Evolutionary conservation across 2,797 vertebrate species (phyloP).

Genomic region (Sylvia borin): DNA sequence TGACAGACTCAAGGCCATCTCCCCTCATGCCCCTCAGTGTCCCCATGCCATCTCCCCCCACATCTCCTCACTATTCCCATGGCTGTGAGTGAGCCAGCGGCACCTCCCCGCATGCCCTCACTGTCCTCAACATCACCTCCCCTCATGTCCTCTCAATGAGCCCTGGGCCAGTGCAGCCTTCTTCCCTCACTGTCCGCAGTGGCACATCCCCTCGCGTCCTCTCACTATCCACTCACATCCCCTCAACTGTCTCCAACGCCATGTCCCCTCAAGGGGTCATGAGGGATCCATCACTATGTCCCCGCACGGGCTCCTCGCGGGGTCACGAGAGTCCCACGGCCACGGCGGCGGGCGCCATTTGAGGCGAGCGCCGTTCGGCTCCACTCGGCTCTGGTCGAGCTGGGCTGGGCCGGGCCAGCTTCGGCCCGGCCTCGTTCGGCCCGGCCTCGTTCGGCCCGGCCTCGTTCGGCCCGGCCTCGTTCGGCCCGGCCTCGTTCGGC

Average conservation of each 20-base stretch:
- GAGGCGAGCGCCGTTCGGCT: neutral
- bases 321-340: accelerated
- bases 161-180: neutral
- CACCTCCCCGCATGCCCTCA: neutral
- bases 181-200: neutral
- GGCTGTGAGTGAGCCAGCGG: neutral
- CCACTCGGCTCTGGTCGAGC: neutral
- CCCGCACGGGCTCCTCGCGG: neutral
- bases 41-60: neutral
- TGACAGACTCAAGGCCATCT: neutral
- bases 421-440: neutral
- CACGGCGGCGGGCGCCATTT: neutral
- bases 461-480: accelerated
- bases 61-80: neutral
- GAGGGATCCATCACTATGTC: neutral
- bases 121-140: neutral
- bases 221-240: neutral
- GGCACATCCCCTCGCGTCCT: too few relatives aligned
- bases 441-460: accelerated
- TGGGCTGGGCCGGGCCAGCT: too few relatives aligned
- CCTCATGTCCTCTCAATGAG: neutral
- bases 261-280: neutral
- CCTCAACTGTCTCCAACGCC: neutral
- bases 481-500: too few relatives aligned
- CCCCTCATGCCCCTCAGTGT: neutral